These are phyloP conservation scores for Psittacula derbiana DNA, from an alignment of 2,797 vertebrate genomes.

Conservation along the genomic window DNA sequence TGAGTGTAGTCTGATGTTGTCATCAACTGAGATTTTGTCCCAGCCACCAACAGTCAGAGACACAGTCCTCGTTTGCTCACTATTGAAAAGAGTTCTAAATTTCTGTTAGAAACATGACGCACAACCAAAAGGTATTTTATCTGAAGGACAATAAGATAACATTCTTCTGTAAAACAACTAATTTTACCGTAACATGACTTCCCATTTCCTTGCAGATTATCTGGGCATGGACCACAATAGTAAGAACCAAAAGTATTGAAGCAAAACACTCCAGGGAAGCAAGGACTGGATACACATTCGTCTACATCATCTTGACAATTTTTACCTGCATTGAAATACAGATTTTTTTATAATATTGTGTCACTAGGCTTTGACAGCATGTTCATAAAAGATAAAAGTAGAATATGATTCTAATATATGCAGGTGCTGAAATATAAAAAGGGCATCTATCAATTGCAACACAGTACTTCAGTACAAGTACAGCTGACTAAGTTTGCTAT, in stretches of 20 bases:
- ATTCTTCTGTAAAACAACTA: background rate
- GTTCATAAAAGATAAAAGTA: background rate
- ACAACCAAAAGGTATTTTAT: background rate
- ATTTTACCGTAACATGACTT: slow-evolving; percentile 78
- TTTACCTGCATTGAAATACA: slow-evolving; percentile 63
- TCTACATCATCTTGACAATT: slow-evolving; percentile 87
- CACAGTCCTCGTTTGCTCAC: background rate
- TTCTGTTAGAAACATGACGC: background rate
- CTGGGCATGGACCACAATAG: slow-evolving; percentile 83
- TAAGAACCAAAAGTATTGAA: slow-evolving; percentile 87
- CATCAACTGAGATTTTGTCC: background rate
- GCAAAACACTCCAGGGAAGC: slow-evolving; percentile 81
- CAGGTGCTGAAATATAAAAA: background rate
- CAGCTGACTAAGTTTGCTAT: background rate
- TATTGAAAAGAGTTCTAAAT: background rate
- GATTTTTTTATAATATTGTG: background rate
- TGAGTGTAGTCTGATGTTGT: background rate
- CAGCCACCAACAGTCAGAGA: background rate
- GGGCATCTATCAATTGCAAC: background rate
- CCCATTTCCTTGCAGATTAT: slow-evolving; percentile 82
- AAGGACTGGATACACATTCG: slow-evolving; percentile 84
- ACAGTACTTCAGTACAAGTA: background rate
- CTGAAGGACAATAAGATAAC: background rate
- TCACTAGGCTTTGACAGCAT: background rate
- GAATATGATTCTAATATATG: background rate